Evolutionary conservation across 2,113 vertebrate genomes (phyloP), one percentile per base, ranked within the genome.

Genomic region (Colistium nudipinnis): DNA sequence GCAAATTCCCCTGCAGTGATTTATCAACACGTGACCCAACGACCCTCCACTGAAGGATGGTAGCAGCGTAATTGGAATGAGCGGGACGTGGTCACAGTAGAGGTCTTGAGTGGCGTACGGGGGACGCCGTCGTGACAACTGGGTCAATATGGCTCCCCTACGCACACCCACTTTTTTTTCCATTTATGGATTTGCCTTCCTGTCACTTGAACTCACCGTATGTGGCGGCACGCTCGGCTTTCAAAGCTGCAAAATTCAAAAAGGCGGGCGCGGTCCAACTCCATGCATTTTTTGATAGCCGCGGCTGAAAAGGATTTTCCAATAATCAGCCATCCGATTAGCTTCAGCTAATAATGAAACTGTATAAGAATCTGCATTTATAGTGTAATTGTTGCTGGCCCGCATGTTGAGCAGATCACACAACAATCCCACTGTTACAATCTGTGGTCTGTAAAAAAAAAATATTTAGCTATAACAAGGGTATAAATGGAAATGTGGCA

Each of bases 141-240:
- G 38, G 27, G 72, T 74, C 69, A 55, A 22, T 27, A 4, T 1
- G 17, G 28, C 62, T 73, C 28, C 16, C 36, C 1, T n/a, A 33
- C 59, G 39, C 69, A 49, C 19, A n/a, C 57, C 66, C 57, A 39
- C 44, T 3, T 53, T 66, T 3, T 53, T 66, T 86, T 63, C 48
- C 61, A 82, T 75, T 80, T 73, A 65, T 63, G 68, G 47, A 70
- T 61, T 30, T 30, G 36, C 49, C 43, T 68, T 19, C 45, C 63
- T 80, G 64, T 73, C 76, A 78, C 33, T 80, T 75, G 47, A 36
- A 59, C 28, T 68, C 36, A 39, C 38, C 38, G 43, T 45, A 59
- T 55, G 70, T 70, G 70, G 10, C 53, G 35, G 59, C 10, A 30
- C 35, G 47, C 11, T 38, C 7, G 12, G 6, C n/a, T 39, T 25